Conservation (phyloP, 2,113 vertebrate species). For the Neolamprologus sp. region DNA sequence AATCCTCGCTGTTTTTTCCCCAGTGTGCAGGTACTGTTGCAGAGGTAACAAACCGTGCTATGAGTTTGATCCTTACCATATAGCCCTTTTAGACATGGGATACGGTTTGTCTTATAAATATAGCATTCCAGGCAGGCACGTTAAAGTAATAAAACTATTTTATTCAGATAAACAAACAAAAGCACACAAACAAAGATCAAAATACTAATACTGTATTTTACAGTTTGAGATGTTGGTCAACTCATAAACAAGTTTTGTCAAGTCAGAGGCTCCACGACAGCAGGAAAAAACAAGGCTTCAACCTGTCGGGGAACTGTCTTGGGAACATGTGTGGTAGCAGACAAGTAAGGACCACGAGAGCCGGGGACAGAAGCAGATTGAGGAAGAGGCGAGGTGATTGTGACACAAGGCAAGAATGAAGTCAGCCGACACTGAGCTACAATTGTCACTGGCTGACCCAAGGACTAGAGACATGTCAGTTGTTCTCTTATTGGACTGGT, state of each 20-base stretch:
- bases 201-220: neutral
- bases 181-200: neutral
- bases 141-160: neutral
- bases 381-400: neutral
- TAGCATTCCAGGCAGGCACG: neutral
- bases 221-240: neutral
- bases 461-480: neutral
- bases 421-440: neutral
- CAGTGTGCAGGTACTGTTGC: conserved; percentile 28
- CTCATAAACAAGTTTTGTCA: neutral
- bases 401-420: neutral
- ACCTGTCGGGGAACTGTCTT: neutral
- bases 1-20: neutral
- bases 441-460: neutral
- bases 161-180: neutral
- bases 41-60: conserved; percentile 55
- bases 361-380: neutral
- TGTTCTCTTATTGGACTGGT: neutral
- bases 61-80: conserved; percentile 41
- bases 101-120: neutral
- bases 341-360: neutral
- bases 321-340: neutral
- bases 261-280: neutral
- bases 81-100: neutral
- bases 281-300: neutral